Evolutionary conservation across 2,888 invertebrate genomes (phyloP).

Genomic region (Melangyna quadrimaculata): DNA sequence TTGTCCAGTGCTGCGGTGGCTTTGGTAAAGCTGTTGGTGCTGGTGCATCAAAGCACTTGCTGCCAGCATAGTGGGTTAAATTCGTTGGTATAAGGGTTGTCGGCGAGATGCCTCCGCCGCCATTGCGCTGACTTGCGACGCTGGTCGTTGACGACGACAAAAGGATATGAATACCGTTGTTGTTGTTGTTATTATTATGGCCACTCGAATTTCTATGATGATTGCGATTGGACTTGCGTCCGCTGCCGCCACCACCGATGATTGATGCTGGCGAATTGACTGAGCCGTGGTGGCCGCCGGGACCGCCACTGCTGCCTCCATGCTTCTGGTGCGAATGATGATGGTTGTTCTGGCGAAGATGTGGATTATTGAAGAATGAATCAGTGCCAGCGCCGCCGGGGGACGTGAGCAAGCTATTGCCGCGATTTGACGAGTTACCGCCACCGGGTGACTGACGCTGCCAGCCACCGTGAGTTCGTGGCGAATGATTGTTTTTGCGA

Average conservation of each 20-base stretch:
- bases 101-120: conserved; percentile 75
- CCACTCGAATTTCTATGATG: conserved; percentile 69
- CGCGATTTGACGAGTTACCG: conserved; percentile 57
- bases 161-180: conserved; percentile 73
- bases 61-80: conserved; percentile 84
- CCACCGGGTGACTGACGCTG: conserved; percentile 74
- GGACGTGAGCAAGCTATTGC: conserved; percentile 16
- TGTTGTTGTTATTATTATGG: conserved; percentile 75
- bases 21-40: conserved; percentile 89
- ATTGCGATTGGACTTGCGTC: conserved; percentile 65
- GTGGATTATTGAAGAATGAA: conserved; percentile 71
- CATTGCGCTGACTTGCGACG: conserved; percentile 60
- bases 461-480: conserved; percentile 73
- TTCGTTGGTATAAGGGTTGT: conserved; percentile 79
- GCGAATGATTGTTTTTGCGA: conserved; percentile 75
- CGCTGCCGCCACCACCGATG: conserved; percentile 70
- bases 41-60: conserved; percentile 92
- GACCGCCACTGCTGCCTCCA: conserved; percentile 58
- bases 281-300: conserved; percentile 72
- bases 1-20: conserved; percentile 90
- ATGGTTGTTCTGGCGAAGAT: conserved; percentile 53
- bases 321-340: conserved; percentile 52
- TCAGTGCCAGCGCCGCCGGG: conserved; percentile 67
- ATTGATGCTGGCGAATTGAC: conserved; percentile 77
- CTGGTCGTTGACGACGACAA: conserved; percentile 56